Conservation (phyloP, 2,113 vertebrate species). For the Calypte anna region DNA sequence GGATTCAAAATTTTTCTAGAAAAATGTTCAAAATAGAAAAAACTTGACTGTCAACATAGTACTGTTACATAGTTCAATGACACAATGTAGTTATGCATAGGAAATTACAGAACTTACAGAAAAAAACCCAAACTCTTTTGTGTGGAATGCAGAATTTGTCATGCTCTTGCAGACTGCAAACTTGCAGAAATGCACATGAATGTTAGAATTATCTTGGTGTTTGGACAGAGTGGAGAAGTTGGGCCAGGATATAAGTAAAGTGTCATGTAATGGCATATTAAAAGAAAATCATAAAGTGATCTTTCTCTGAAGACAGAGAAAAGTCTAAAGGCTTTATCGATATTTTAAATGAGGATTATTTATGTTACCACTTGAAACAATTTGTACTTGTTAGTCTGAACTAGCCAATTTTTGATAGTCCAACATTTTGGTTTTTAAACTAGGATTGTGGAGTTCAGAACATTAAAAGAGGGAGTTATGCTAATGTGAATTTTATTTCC, state of each 20-base stretch:
- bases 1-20: not conserved
- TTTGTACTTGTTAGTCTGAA: not conserved
- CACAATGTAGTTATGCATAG: not conserved
- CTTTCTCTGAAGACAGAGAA: not conserved
- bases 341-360: not conserved
- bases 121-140: not conserved
- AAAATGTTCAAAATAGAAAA: not conserved
- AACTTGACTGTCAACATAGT: not conserved
- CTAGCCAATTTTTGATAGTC: not conserved
- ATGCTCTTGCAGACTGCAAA: not conserved
- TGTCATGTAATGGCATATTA: not conserved
- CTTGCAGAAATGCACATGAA: not conserved
- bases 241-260: not conserved
- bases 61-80: not conserved
- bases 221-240: not conserved
- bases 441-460: not conserved
- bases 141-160: not conserved
- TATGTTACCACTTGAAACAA: not conserved
- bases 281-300: not conserved
- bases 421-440: not conserved
- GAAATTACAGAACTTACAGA: not conserved
- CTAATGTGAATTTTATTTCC: not conserved
- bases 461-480: not conserved
- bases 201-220: not conserved
- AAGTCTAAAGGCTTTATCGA: not conserved